phyloP scores from a whole-genome alignment of 1,140 invertebrate species.

The Drosophila kepulauana region DNA sequence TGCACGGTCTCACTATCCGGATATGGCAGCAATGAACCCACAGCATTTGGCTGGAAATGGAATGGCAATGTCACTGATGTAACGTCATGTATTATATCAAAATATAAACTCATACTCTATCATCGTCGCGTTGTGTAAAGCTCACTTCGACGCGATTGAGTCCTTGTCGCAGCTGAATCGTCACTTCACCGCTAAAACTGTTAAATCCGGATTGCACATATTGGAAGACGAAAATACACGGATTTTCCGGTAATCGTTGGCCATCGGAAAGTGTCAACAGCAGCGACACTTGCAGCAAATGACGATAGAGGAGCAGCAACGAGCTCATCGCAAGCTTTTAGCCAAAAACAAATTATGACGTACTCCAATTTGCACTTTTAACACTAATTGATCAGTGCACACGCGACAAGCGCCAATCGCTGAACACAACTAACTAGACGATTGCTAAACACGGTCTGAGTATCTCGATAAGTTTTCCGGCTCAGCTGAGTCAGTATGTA shows the following conservation, averaged over 20 bases:
- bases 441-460: slow-evolving; percentile 5
- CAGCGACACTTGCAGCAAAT: slow-evolving; percentile 3
- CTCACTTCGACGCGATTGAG: slow-evolving; percentile 62
- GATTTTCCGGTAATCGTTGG: slow-evolving; percentile 54
- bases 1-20: slow-evolving; percentile 44
- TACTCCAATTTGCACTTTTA: slow-evolving; percentile 6
- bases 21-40: slow-evolving; percentile 54
- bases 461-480: background rate
- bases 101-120: no score
- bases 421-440: slow-evolving; percentile 37
- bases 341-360: background rate
- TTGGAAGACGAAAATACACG: slow-evolving; percentile 50
- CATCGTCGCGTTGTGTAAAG: slow-evolving; percentile 47
- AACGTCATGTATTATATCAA: no score
- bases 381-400: slow-evolving; percentile 27
- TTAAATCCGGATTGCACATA: slow-evolving; percentile 44
- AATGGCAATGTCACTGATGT: background rate
- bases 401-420: slow-evolving; percentile 33
- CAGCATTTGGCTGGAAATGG: slow-evolving; percentile 29
- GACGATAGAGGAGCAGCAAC: slow-evolving; percentile 1
- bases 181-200: slow-evolving; percentile 53
- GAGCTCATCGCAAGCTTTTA: slow-evolving; percentile 32
- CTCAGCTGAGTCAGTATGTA: slow-evolving; percentile 27
- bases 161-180: slow-evolving; percentile 45
- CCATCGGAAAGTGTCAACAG: slow-evolving; percentile 10